Base-by-base conservation (phyloP, 2,113 vertebrate species). In the Toxotes jaculatrix region DNA sequence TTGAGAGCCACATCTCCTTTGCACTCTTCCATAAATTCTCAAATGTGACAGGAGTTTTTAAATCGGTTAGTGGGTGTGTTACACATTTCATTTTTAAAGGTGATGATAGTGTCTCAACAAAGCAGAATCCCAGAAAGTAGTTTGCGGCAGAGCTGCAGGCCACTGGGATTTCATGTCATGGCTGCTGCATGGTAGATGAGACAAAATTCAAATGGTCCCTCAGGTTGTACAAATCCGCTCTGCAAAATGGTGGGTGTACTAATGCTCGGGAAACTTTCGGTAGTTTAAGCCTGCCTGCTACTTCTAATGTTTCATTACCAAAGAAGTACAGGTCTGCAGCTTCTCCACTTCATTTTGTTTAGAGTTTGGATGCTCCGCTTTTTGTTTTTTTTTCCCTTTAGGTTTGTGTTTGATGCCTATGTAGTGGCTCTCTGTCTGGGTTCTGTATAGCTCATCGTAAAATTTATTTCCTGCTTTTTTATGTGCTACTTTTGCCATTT, bases 111-210 rank as follows among this genome's bases (percentile, higher is more conserved):
- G 13, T 66, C 81, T 87, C 81, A 43, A 82, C 68, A 80, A 55
- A 57, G 61, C 72, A 72, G 2, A 79, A 73, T 65, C 68, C 17
- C 55, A 34, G 34, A 80, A 43, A 43, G 34, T 7, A 31, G 43
- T 55, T 61, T 70, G 65, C 36, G 12, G 76, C 72, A n/a, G 61
- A 49, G 66, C 80, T 61, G 59, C 23, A 60, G 86, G 63, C 77
- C 61, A 16, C 49, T 13, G 80, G 70, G 80, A 80, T 69, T 75
- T 80, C 31, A 69, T 45, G 74, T 31, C 73, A 74, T 9, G 31
- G 82, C 63, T 74, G 79, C 65, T 75, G 78, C 57, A 75, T 32
- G 67, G 43, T 53, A 83, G 43, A 88, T 78, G 82, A 80, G 72
- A 74, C 71, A 13, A 57, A 65, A 82, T 74, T 61, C 38, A 79